These are phyloP conservation scores for Plectropomus leopardus DNA, from an alignment of 2,113 vertebrate species.

Conservation along the genomic window DNA sequence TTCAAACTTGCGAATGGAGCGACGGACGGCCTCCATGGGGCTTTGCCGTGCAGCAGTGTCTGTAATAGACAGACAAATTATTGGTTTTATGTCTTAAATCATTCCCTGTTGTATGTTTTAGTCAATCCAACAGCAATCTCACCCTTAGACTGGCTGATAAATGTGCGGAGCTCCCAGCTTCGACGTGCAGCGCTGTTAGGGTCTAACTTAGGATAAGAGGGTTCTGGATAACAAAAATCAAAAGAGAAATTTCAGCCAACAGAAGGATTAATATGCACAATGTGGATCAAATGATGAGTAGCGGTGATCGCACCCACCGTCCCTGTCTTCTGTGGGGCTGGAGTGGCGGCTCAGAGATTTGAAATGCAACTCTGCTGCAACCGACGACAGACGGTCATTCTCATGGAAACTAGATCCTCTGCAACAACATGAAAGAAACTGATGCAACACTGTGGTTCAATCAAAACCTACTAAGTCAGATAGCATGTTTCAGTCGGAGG, in stretches of 20 bases:
- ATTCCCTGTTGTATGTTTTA: no score
- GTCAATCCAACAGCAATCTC: conserved; percentile 30
- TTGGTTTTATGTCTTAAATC: no score
- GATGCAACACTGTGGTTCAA: conserved; percentile 19
- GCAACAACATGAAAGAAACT: conserved; percentile 46
- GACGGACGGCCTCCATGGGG: conserved; percentile 93
- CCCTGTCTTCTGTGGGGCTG: conserved; percentile 96
- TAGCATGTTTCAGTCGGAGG: neutral
- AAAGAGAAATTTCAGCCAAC: neutral
- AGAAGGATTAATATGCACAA: neutral
- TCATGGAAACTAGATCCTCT: conserved; percentile 95
- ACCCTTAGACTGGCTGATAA: conserved; percentile 96
- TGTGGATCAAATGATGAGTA: neutral
- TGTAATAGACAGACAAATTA: conserved; percentile 55
- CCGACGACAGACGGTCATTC: conserved; percentile 94
- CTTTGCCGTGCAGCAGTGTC: conserved; percentile 90
- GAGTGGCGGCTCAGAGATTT: conserved; percentile 98
- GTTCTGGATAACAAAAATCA: conserved; percentile 84
- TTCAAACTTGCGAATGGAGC: conserved; percentile 92
- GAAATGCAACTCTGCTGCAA: conserved; percentile 94
- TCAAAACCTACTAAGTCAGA: conserved; percentile 7
- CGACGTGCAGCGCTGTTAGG: conserved; percentile 85
- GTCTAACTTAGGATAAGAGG: conserved; percentile 93
- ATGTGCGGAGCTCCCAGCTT: conserved; percentile 96
- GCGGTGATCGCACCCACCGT: conserved; percentile 84